Evolutionary conservation across 2,888 invertebrate genomes (phyloP).

Genomic region (Dermolepida albohirtum): DNA sequence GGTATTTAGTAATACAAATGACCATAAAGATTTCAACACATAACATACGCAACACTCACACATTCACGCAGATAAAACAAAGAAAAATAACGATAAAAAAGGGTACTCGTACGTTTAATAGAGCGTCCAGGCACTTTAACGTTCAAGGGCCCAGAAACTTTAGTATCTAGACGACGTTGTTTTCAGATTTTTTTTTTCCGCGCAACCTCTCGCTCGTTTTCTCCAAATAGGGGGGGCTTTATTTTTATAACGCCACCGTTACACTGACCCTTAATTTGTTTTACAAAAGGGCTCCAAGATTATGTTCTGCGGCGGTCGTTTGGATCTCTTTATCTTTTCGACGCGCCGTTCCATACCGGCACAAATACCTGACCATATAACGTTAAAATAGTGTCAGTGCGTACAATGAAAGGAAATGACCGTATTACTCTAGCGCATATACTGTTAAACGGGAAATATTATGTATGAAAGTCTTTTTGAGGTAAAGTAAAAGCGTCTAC

Average conservation of each 20-base stretch:
- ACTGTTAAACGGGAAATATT: slow-evolving; percentile 2
- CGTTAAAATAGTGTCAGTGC: slow-evolving; percentile 26
- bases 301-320: slow-evolving; percentile 22
- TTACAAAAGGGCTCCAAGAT: slow-evolving; percentile 38
- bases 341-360: not conserved
- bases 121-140: slow-evolving; percentile 49
- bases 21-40: not conserved
- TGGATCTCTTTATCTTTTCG: slow-evolving; percentile 36
- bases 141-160: slow-evolving; percentile 51
- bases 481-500: not conserved
- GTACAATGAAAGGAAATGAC: slow-evolving; percentile 25
- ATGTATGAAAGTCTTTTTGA: slow-evolving; percentile 9
- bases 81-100: slow-evolving; percentile 18
- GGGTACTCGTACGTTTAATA: slow-evolving; percentile 50
- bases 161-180: slow-evolving; percentile 49
- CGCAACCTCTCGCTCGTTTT: slow-evolving; percentile 25
- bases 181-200: slow-evolving; percentile 48
- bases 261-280: slow-evolving; percentile 43
- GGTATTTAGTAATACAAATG: slow-evolving; percentile 1
- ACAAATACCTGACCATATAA: slow-evolving; percentile 34
- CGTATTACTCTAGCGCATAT: slow-evolving; percentile 11
- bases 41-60: not conserved
- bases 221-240: slow-evolving; percentile 26
- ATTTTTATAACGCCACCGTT: slow-evolving; percentile 39
- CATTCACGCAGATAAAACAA: slow-evolving; percentile 1